Evolutionary conservation across 2,113 vertebrate species (phyloP), one percentile per base, ranked within the genome.

Genomic region (Trachemys scripta): DNA sequence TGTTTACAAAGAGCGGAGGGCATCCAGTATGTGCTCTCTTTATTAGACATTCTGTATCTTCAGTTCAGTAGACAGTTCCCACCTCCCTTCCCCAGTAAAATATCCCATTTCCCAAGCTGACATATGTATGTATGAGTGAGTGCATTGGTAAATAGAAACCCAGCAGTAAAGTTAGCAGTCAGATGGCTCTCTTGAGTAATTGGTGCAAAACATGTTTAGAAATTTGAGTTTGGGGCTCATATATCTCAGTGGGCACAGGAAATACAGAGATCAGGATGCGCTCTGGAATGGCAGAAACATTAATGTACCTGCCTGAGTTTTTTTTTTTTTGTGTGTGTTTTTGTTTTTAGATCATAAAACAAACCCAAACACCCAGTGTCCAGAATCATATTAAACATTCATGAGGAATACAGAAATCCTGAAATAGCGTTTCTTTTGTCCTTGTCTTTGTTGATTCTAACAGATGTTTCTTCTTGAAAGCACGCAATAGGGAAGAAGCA

Each of bases 321-420:
- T 35, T 54, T 24, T 45, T 51, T 57, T 35, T 54, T 24, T 45
- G 47, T 72, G 49, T 38, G 29, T 45, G 38, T 42, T 5, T 9
- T 27, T 29, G 35, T 89, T 54, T 6, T 75, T 31, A 54, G 78
- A 31, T 50, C 53, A 50, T 7, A 25, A 56, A 49, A 76, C 62
- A 6, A 9, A 2, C 4, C 11, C 25, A 0, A 22, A 29, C 14
- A 13, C 16, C 10, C 42, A 72, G 56, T 9, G 6, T 78, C 13
- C 47, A 47, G 49, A 3, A 16, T 22, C 35, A 6, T 2, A 0
- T 2, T 22, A 38, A 14, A 38, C 1, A 0, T 0, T 0, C 5
- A 0, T 4, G 62, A 78, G 57, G 2, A 5, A 20, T 14, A 35
- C 16, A 8, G 82, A 29, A 45, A 69, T 22, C 17, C 6, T 3